These are phyloP conservation scores for Phoxinus dragarum DNA, from an alignment of 2,797 vertebrate species.

Conservation along the genomic window DNA sequence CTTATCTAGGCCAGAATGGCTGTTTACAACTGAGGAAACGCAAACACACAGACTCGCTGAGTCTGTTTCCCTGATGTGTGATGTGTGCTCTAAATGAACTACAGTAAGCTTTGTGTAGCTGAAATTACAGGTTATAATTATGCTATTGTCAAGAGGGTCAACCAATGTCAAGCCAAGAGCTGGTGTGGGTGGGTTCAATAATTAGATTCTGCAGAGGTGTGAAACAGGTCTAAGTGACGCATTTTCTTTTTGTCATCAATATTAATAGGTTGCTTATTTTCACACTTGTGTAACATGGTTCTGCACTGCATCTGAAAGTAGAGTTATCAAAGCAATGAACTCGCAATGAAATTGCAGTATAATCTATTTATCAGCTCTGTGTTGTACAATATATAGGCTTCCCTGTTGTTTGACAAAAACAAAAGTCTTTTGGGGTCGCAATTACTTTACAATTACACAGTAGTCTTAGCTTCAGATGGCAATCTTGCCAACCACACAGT, in stretches of 20 bases:
- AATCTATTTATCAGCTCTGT: background rate
- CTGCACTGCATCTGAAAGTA: background rate
- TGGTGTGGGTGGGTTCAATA: slow-evolving; percentile 33
- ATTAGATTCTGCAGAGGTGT: background rate
- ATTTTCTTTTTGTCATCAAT: slow-evolving; percentile 12
- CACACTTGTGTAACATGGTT: background rate
- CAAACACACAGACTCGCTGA: background rate
- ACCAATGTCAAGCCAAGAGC: slow-evolving; percentile 13
- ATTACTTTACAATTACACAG: background rate
- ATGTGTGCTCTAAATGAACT: slow-evolving; percentile 26
- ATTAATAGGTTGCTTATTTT: slow-evolving; percentile 15
- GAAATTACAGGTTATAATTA: slow-evolving; percentile 30
- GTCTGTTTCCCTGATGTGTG: slow-evolving; percentile 24
- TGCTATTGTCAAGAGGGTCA: slow-evolving; percentile 35
- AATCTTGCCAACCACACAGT: background rate
- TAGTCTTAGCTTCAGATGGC: background rate
- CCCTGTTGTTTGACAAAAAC: background rate
- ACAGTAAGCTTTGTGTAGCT: background rate
- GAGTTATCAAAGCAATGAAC: background rate
- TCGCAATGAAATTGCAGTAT: background rate
- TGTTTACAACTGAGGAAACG: slow-evolving; percentile 38
- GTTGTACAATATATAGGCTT: background rate
- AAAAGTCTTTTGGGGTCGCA: background rate
- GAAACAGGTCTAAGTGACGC: background rate
- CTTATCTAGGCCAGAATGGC: slow-evolving; percentile 29